Evolutionary conservation across 2,113 vertebrate genomes (phyloP), one percentile per base, ranked within the genome.

Genomic region (Petrocephalus microphthalmus): DNA sequence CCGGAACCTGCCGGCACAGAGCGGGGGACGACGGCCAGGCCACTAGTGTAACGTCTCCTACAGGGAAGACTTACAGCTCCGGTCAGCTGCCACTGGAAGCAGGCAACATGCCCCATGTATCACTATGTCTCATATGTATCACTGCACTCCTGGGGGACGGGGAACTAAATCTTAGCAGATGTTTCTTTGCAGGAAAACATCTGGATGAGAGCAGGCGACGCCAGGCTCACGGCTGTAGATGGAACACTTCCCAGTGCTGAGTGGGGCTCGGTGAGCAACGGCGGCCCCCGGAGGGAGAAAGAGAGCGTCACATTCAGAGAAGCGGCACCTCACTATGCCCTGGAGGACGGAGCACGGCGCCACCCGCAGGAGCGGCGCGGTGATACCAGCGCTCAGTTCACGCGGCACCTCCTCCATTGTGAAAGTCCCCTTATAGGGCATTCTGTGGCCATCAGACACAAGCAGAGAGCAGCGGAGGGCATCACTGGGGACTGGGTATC

Each of bases 111-210:
- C 3, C 42, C 42, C 94, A 94, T 94, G 92, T 93, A 92, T 93
- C 92, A 93, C 92, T 94, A 74, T 42, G 42, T 42, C n/a, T n/a
- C 3, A 42, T 3, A 42, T 42, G 42, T 42, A 42, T 42, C 42
- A 42, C 42, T 52, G 91, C 89, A 92, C 94, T 94, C 95, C 94
- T 92, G 93, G 93, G 94, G 94, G 94, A 95, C 92, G 91, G 92
- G 10, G 92, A 95, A 95, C 67, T 95, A 95, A 95, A 95, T 94
- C 93, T 93, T 93, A 92, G 94, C 94, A 95, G 93, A 95, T 95
- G 94, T 93, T 93, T 95, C 94, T 94, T 94, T 93, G 94, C 93
- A 94, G 91, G 93, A 95, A 95, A 95, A 95, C 94, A 95, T 95
- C 94, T 95, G 94, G 94, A 93, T 91, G 88, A 51, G 89, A 91